Conservation (phyloP, 2,888 invertebrate species). For the Encarsia formosa region DNA sequence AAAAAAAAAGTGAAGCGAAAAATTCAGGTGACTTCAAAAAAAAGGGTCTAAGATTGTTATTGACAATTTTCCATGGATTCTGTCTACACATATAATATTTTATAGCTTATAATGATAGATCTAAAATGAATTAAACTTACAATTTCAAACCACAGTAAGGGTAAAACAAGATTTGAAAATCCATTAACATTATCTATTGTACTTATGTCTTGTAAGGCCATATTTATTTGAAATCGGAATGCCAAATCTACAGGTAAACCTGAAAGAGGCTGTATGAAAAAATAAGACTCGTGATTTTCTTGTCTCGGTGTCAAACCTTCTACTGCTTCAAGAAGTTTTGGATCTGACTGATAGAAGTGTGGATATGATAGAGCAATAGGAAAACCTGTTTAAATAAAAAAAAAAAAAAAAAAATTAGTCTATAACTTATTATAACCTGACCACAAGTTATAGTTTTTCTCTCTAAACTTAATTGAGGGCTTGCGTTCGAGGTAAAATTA, state of each 20-base stretch:
- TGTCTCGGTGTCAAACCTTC: slow-evolving; percentile 64
- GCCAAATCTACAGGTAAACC: slow-evolving; percentile 76
- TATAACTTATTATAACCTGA: too few relatives aligned
- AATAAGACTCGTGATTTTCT: slow-evolving; percentile 64
- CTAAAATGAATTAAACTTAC: slow-evolving; percentile 70
- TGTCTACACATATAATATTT: too few relatives aligned
- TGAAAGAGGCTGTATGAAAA: slow-evolving; percentile 76
- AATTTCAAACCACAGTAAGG: slow-evolving; percentile 85
- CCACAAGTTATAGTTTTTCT: too few relatives aligned
- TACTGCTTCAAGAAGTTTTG: slow-evolving; percentile 60
- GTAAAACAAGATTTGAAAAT: slow-evolving; percentile 71
- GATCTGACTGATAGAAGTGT: slow-evolving; percentile 76
- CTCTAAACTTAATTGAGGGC: too few relatives aligned
- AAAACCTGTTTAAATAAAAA: slow-evolving; percentile 57
- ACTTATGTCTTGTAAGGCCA: slow-evolving; percentile 70
- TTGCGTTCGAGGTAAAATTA: too few relatives aligned
- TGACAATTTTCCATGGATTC: too few relatives aligned
- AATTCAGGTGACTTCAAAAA: too few relatives aligned
- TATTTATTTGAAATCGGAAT: slow-evolving; percentile 81
- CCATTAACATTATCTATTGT: slow-evolving; percentile 62
- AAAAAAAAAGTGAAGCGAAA: too few relatives aligned
- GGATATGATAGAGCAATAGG: slow-evolving; percentile 86
- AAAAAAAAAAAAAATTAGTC: background rate
- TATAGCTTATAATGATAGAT: too few relatives aligned
- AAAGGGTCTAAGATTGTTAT: too few relatives aligned